Conservation (phyloP, 2,113 vertebrate genomes). For the Melanostigma gelatinosum region DNA sequence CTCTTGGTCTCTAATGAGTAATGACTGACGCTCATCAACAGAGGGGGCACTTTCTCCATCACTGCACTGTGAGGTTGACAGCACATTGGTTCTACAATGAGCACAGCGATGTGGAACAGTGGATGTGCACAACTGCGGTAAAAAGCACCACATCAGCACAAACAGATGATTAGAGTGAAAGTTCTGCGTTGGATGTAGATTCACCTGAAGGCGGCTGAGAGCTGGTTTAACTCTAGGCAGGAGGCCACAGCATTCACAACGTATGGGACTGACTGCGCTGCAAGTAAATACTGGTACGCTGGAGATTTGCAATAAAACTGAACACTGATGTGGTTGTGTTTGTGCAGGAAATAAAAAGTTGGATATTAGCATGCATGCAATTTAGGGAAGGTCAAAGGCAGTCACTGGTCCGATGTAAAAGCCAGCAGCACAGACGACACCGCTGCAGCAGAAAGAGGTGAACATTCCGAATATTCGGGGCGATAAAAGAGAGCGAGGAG, state of each 20-base stretch:
- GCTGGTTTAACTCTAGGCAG: conserved; percentile 28
- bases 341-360: neutral
- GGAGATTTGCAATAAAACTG: neutral
- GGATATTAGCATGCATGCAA: neutral
- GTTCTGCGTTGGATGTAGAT: conserved; percentile 40
- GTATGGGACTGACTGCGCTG: conserved; percentile 12
- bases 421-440: neutral
- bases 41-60: conserved; percentile 62
- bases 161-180: conserved; percentile 39
- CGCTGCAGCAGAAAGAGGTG: conserved; percentile 1
- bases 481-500: neutral
- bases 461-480: neutral
- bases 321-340: conserved; percentile 8
- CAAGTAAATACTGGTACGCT: neutral
- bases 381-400: neutral
- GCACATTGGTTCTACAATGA: conserved; percentile 28
- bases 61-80: neutral
- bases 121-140: conserved; percentile 11
- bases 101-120: conserved; percentile 31
- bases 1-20: neutral
- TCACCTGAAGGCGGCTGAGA: conserved; percentile 40
- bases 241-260: conserved; percentile 46
- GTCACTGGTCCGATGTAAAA: neutral
- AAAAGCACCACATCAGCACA: conserved; percentile 45
- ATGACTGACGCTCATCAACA: conserved; percentile 39